Conservation (phyloP, 2,113 vertebrate genomes). For the Oophaga pumilio region DNA sequence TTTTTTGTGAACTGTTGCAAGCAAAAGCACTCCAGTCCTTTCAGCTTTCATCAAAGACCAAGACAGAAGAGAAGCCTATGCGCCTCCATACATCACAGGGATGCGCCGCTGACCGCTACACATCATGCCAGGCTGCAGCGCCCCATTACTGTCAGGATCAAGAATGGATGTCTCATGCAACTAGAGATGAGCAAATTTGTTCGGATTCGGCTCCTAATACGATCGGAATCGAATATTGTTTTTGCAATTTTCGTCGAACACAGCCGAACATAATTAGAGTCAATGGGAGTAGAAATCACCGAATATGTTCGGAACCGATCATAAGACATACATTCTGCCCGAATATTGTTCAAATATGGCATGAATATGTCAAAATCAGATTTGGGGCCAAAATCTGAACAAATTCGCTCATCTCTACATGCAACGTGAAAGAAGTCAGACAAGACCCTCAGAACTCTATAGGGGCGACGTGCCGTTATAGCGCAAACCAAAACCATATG, state of each 20-base stretch:
- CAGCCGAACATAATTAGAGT: too few relatives aligned
- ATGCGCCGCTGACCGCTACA: conserved; percentile 11
- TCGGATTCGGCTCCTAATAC: too few relatives aligned
- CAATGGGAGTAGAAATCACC: too few relatives aligned
- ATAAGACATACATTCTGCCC: too few relatives aligned
- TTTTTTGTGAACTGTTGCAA: not conserved
- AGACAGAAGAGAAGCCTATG: conserved; percentile 5
- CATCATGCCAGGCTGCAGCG: not conserved
- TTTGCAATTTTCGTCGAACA: too few relatives aligned
- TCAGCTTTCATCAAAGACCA: conserved; percentile 16
- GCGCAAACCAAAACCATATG: not conserved
- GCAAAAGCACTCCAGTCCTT: not conserved
- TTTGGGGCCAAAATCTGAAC: too few relatives aligned
- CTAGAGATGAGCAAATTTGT: too few relatives aligned
- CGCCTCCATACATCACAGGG: not conserved
- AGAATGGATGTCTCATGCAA: not conserved
- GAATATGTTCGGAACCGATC: too few relatives aligned
- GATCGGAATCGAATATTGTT: too few relatives aligned
- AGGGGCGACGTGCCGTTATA: not conserved
- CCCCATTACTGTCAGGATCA: conserved; percentile 21
- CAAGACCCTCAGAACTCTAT: conserved; percentile 5
- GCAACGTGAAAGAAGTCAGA: not conserved
- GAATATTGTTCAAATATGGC: too few relatives aligned
- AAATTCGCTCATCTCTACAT: too few relatives aligned
- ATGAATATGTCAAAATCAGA: too few relatives aligned